A percentile compares a stretch with the other conserved stretches of the same genome.
Conservation (phyloP, 37 sponge, comb jelly and placozoan genomes). For the Eunapius fragilis region DNA sequence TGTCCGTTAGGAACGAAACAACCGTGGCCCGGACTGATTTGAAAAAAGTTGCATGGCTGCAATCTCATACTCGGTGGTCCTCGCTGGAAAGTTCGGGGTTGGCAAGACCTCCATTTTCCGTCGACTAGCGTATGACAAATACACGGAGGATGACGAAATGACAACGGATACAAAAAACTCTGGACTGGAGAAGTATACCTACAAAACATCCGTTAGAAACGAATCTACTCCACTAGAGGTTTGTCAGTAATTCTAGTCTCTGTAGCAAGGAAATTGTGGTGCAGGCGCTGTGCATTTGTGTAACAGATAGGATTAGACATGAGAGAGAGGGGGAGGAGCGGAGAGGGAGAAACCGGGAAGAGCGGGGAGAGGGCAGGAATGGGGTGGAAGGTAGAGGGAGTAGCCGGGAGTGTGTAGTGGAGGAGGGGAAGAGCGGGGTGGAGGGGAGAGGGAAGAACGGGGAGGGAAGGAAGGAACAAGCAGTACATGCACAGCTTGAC, state of each 20-base stretch:
- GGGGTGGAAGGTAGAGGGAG: too few species aligned
- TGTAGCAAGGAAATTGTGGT: too few species aligned
- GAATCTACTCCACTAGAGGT: background rate
- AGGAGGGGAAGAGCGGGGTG: background rate
- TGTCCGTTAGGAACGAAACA: too few species aligned
- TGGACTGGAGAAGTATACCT: background rate
- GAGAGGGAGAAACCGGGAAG: too few species aligned
- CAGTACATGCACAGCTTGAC: too few species aligned
- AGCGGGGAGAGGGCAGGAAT: too few species aligned
- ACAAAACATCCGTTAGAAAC: background rate
- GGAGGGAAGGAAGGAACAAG: too few species aligned
- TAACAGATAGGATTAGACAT: too few species aligned
- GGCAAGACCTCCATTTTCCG: constrained; percentile 62
- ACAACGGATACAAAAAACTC: background rate
- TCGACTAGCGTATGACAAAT: background rate
- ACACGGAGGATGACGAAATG: background rate
- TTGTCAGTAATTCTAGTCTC: background rate
- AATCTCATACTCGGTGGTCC: constrained; percentile 32
- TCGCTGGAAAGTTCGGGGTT: constrained; percentile 42
- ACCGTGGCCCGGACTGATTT: background rate
- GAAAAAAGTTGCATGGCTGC: background rate
- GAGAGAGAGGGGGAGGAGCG: too few species aligned
- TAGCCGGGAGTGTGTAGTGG: too few species aligned
- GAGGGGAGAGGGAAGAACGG: background rate
- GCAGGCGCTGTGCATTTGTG: too few species aligned